Base-by-base conservation (phyloP, 2,797 vertebrate species). In the Enteromius mattozi region DNA sequence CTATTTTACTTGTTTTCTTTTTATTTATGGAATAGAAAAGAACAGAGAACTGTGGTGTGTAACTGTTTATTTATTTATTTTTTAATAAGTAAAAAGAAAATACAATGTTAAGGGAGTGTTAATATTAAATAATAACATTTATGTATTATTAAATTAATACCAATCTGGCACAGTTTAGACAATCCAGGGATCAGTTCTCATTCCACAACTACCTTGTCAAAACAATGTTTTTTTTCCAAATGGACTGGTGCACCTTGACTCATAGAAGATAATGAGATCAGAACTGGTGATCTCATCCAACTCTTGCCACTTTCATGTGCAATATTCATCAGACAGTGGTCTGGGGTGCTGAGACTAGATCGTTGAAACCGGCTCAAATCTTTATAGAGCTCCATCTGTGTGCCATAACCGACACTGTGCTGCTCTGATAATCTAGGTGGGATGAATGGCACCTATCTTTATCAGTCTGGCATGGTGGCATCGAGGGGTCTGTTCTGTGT, bases 401-500 rank as follows among this genome's bases (percentile, higher is more conserved):
- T 65, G 42, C 70, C 59, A 82, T 82, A n/a, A 49, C 14, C 12
- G 4, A 66, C 6, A 35, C 81, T 61, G 68, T 61, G 80, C 40
- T 78, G 42, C 54, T 85, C 61, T 79, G 49, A 71, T 80, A 72
- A 65, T 17, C 59, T 33, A 37, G 56, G 37, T 33, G 16, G 79
- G 35, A 74, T 47, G 59, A 37, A 71, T 61, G 49, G 80, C 47
- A 78, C 63, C 63, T 76, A 47, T 86, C 76, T 80, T 74, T 80
- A 78, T 77, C 84, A 66, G 54, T 16, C 70, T 79, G 65, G 70
- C 70, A 59, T 37, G 49, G 77, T 70, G 69, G 51, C 75, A 84
- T 82, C 78, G 10, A 84, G 47, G 21, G 63, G 27, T 79, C 65
- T 81, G 65, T 5, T 76, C 69, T 66, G 27, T 4, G 21, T 51